Conservation (phyloP, 2,113 vertebrate genomes). For the Bubo scandiacus region DNA sequence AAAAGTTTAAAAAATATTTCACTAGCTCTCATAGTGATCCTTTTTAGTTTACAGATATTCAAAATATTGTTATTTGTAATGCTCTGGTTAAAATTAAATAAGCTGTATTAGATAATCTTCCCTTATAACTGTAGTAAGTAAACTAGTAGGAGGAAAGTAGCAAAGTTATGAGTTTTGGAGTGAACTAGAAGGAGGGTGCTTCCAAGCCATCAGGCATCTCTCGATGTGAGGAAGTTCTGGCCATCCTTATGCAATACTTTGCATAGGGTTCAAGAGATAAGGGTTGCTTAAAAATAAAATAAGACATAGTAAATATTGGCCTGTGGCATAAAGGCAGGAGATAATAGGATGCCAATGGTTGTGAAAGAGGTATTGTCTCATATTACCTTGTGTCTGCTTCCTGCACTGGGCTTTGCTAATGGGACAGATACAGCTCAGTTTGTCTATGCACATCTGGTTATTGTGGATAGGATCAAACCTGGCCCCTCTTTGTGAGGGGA, state of each 20-base stretch:
- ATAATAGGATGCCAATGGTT: background rate
- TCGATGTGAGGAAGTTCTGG: background rate
- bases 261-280: background rate
- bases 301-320: background rate
- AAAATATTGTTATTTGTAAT: background rate
- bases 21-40: background rate
- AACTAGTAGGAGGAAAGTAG: background rate
- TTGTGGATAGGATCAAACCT: background rate
- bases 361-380: background rate
- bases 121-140: background rate
- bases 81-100: background rate
- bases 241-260: background rate
- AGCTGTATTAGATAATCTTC: background rate
- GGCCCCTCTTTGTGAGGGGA: background rate
- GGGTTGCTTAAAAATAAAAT: background rate
- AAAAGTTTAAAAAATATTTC: background rate
- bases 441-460: background rate
- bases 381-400: background rate
- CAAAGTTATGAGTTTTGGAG: background rate
- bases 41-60: background rate
- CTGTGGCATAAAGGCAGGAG: background rate
- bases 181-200: fast-evolving
- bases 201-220: background rate
- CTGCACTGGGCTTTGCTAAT: background rate
- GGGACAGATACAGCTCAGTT: background rate